A percentile compares a stretch with the other conserved stretches of the same genome.
phyloP scores from a whole-genome alignment of 2,113 vertebrate genomes.

The Pseudolaguvia tuberculata region DNA sequence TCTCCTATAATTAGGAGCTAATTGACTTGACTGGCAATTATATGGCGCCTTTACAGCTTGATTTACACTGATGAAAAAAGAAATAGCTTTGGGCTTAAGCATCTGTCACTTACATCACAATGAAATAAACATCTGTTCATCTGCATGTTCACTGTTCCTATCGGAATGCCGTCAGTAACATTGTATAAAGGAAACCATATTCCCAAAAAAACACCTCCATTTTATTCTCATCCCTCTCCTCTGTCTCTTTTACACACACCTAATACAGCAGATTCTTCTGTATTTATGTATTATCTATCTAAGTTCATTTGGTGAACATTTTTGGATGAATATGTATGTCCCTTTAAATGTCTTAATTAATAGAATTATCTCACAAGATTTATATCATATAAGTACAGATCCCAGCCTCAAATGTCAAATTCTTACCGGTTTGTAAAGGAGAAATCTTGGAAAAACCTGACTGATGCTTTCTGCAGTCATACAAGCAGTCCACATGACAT shows the following conservation, averaged over 20 bases:
- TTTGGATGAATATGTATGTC: not conserved
- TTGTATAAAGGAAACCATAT: slow-evolving; percentile 5
- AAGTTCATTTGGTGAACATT: not conserved
- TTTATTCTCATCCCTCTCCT: not conserved
- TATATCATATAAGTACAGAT: not conserved
- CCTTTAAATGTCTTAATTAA: not conserved
- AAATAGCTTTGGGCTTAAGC: not conserved
- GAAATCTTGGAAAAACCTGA: not conserved
- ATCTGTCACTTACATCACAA: not conserved
- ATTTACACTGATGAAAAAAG: not conserved
- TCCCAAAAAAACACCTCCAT: not conserved
- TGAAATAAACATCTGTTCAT: not conserved
- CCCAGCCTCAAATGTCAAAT: not conserved
- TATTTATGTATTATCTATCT: not conserved
- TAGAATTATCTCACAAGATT: not conserved
- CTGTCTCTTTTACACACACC: not conserved
- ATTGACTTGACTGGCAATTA: not conserved
- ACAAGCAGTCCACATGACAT: not conserved
- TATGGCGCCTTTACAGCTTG: not conserved
- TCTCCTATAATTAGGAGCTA: slow-evolving; percentile 7
- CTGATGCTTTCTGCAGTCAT: not conserved
- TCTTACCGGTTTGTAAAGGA: not conserved
- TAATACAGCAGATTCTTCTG: not conserved
- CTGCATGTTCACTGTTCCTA: not conserved
- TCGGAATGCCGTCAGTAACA: slow-evolving; percentile 5